Conservation (phyloP, 2,797 vertebrate genomes). For the Cygnus olor region DNA sequence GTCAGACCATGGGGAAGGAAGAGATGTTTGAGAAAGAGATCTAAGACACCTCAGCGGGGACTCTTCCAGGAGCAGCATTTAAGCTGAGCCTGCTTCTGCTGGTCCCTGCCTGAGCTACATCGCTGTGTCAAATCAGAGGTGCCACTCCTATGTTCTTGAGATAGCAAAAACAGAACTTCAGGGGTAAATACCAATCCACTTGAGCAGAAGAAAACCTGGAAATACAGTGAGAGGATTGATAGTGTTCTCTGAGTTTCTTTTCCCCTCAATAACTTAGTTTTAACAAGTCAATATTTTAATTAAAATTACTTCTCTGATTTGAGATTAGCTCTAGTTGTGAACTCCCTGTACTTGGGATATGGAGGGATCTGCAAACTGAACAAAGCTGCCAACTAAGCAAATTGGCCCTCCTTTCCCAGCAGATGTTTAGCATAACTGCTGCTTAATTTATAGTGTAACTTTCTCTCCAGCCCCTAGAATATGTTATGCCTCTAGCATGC, state of each 20-base stretch:
- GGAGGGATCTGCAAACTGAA: neutral
- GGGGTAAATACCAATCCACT: neutral
- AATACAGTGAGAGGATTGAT: neutral
- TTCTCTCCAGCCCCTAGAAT: neutral
- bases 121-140: neutral
- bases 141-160: accelerated
- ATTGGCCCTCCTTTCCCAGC: neutral
- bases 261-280: neutral
- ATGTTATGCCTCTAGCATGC: neutral
- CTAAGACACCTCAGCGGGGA: accelerated
- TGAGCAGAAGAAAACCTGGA: neutral
- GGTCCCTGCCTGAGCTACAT: neutral
- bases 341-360: neutral
- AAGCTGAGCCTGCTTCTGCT: neutral
- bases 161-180: neutral
- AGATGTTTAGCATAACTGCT: neutral
- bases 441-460: neutral
- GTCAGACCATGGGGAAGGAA: neutral
- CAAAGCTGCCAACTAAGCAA: neutral
- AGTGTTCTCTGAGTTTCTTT: neutral
- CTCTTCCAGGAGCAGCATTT: neutral
- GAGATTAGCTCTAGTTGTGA: neutral
- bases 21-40: neutral
- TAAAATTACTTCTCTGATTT: neutral
- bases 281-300: neutral